A percentile compares a stretch with the other conserved stretches of the same genome.
phyloP scores from a whole-genome alignment of 2,113 vertebrate species.

The Pluvialis apricaria region DNA sequence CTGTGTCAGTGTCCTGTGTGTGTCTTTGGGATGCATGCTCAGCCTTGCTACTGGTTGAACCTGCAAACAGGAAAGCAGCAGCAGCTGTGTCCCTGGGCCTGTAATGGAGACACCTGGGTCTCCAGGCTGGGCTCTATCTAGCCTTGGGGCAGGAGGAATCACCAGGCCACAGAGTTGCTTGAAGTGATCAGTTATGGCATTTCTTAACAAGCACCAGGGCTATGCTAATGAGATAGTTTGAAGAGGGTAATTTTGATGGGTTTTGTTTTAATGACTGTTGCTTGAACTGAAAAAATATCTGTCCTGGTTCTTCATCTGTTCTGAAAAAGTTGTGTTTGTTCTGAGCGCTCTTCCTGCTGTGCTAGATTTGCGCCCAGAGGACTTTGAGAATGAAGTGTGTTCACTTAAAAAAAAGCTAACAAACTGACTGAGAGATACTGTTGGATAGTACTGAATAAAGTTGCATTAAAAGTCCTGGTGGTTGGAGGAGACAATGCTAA shows the following conservation, averaged over 20 bases:
- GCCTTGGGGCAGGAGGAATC: background rate
- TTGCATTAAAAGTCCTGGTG: background rate
- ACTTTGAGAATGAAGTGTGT: background rate
- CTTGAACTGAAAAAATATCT: background rate
- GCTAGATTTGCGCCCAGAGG: background rate
- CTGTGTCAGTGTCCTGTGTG: fast-evolving
- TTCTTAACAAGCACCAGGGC: background rate
- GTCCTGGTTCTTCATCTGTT: background rate
- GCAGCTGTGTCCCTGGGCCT: background rate
- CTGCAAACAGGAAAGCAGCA: background rate
- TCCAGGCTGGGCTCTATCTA: background rate
- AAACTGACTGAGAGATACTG: background rate
- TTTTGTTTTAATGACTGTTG: background rate
- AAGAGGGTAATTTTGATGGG: background rate
- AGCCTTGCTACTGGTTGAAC: background rate
- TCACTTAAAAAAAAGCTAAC: background rate
- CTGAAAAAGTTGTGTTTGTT: background rate
- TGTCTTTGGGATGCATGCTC: background rate
- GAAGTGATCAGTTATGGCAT: background rate
- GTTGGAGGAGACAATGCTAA: background rate
- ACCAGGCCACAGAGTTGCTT: background rate
- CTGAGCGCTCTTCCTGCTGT: background rate
- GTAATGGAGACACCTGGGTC: background rate
- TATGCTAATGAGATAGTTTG: background rate
- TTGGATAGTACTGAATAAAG: background rate